A percentile compares a stretch with the other conserved stretches of the same genome.
Conservation (phyloP, 23 tunicate genomes). For the Aplidium turbinatum region DNA sequence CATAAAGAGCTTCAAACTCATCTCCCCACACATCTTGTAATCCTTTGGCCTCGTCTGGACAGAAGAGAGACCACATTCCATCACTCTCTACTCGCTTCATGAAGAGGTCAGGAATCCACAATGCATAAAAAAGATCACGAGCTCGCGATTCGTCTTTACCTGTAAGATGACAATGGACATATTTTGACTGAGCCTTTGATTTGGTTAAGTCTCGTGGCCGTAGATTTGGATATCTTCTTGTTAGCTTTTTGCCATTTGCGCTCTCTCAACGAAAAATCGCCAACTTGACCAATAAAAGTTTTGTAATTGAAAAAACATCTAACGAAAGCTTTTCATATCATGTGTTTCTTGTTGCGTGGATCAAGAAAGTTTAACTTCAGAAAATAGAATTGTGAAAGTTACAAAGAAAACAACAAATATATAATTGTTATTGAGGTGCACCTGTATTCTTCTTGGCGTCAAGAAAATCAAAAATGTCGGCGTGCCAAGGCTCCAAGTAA, state of each 20-base stretch:
- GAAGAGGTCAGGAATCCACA: constrained; percentile 99
- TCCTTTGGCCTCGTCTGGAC: constrained; percentile 97
- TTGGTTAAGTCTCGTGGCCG: too few species aligned
- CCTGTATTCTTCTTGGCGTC: constrained; percentile 97
- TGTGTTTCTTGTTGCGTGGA: too few species aligned
- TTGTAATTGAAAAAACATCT: too few species aligned
- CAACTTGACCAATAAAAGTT: too few species aligned
- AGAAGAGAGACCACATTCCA: constrained; percentile 88
- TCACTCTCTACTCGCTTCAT: constrained; percentile 96
- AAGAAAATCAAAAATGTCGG: constrained; percentile 95
- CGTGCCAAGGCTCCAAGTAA: constrained; percentile 99
- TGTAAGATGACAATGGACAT: neutral
- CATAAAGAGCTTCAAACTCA: constrained; percentile 84
- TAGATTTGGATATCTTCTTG: too few species aligned
- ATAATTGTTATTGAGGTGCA: too few species aligned
- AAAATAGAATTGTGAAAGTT: too few species aligned
- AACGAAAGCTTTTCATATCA: too few species aligned
- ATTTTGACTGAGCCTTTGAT: neutral
- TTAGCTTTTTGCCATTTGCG: too few species aligned
- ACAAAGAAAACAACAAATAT: too few species aligned
- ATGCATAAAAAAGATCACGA: constrained; percentile 92
- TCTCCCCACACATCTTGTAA: constrained; percentile 95
- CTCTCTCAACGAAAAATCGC: too few species aligned
- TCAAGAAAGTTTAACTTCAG: too few species aligned
- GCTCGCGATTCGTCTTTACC: constrained; percentile 98